Base-by-base conservation (phyloP, 2,888 invertebrate genomes). In the Eupeodes latifasciatus region DNA sequence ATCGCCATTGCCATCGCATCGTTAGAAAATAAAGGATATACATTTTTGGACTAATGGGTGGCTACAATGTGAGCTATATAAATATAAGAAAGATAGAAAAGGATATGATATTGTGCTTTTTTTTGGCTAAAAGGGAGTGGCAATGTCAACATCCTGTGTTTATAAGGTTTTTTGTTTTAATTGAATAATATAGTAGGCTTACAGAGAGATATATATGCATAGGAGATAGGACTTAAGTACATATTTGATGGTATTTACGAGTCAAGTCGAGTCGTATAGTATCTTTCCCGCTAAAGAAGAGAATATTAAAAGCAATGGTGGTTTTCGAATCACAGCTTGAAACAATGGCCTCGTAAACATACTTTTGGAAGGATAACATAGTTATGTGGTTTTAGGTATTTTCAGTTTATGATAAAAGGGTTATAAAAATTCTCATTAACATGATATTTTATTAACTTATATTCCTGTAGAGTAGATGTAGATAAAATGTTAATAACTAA, bases 141-240 rank as follows among this genome's bases (percentile, higher is more conserved):
- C 40, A 7, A 44, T 72, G 72, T 59, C 51, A 67, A 47, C 44
- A 59, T 72, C 47, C 44, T 34, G 19, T 9, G n/a, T 59, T 72
- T 72, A 72, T 59, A 19, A 47, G 55, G 59, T 44, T 59, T 34
- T 44, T 59, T 57, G 55, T 53, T 72, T 72, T 72, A 72, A 72
- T 72, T 72, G 59, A 59, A 72, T 72, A 72, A 72, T 72, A 59
- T 59, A 72, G 47, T 49, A 59, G 59, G 34, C 14, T 69, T 6
- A 36, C 36, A 53, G 36, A 51, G 27, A 27, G 27, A 27, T 3
- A 27, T 27, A 1, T 27, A 27, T 27, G 27, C 3, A 27, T 27
- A 27, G 27, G 27, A 27, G 47, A 27, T 10, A 10, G 57, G 12
- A 11, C 12, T 11, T 12, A 11, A 0, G 10, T 47, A 47, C 10